Percentiles rank a stretch among this genome's conserved stretches.
These are phyloP conservation scores for Megalonaias nervosa DNA, from an alignment of 1,140 invertebrate genomes.

Conservation along the genomic window DNA sequence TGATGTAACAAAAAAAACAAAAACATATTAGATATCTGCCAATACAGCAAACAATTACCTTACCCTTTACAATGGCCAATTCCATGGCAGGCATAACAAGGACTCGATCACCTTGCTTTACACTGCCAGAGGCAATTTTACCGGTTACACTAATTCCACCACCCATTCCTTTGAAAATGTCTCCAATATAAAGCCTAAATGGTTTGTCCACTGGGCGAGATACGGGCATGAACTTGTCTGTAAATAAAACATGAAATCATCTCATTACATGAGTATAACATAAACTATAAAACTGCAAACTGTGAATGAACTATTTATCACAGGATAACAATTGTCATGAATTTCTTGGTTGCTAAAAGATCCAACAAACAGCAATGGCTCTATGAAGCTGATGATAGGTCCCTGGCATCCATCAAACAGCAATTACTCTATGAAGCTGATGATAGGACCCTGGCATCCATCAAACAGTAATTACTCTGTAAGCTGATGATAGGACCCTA, in stretches of 20 bases:
- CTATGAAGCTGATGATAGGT: neutral
- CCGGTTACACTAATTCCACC: slow-evolving; percentile 87
- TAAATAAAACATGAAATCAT: slow-evolving; percentile 31
- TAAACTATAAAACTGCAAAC: neutral
- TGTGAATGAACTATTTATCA: neutral
- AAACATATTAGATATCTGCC: neutral
- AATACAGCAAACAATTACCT: slow-evolving; percentile 3
- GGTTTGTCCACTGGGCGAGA: slow-evolving; percentile 87
- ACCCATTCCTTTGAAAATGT: slow-evolving; percentile 94
- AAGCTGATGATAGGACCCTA: neutral
- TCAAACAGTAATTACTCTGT: neutral
- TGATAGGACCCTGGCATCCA: neutral
- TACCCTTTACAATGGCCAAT: slow-evolving; percentile 67
- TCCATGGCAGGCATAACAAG: slow-evolving; percentile 84
- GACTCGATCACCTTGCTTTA: slow-evolving; percentile 89
- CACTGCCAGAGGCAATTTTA: slow-evolving; percentile 90
- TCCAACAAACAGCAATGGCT: neutral
- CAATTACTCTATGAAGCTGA: neutral
- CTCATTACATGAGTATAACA: neutral
- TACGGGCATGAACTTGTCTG: slow-evolving; percentile 73
- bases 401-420: neutral
- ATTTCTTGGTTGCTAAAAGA: neutral
- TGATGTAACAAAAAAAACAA: neutral
- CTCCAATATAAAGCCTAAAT: slow-evolving; percentile 89
- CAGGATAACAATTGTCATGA: neutral